Base-by-base conservation (phyloP, 2,113 vertebrate genomes). In the Xiphophorus hellerii region DNA sequence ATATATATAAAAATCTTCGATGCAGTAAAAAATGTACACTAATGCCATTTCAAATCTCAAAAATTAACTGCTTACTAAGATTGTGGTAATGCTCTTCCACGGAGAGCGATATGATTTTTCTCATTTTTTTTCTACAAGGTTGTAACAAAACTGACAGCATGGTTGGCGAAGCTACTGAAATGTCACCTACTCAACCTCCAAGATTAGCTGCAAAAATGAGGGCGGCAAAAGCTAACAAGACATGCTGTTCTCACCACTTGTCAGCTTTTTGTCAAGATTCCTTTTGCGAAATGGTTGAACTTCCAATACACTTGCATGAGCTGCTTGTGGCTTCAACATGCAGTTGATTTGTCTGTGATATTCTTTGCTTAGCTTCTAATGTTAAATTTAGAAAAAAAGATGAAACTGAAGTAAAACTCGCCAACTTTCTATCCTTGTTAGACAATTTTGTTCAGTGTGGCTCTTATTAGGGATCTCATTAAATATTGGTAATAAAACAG, bases 161-260 rank as follows among this genome's bases (percentile, higher is more conserved):
- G 42, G 31, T 67, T 54, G 44, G 63, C 71, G 51, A 77, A 78
- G 63, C 62, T 48, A 25, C 28, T 66, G 69, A 61, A 85, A 76
- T 67, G 69, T 66, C 86, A 88, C 78, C 29, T 62, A 58, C 68
- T 77, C 76, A 83, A 67, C 66, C 73, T 81, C 42, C 25, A 33
- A 72, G 71, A 88, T 82, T 80, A 80, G 71, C 62, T 80, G 75
- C 62, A 71, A 85, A 86, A 79, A 86, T 66, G 25, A 72, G 66
- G 80, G 69, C 74, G 84, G 79, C 64, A 67, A 82, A 85, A 83
- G 51, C 67, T 80, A 84, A 86, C 84, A 69, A 82, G 87, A 87
- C 81, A 61, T 51, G 64, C 84, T 73, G 84, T 77, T 86, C 73
- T 66, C 71, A 27, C 71, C 76, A 74, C 83, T 78, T 83, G 72